A percentile compares a stretch with the other conserved stretches of the same genome.
Conservation (phyloP, 2,888 invertebrate species). For the Lasioglossum morio region DNA sequence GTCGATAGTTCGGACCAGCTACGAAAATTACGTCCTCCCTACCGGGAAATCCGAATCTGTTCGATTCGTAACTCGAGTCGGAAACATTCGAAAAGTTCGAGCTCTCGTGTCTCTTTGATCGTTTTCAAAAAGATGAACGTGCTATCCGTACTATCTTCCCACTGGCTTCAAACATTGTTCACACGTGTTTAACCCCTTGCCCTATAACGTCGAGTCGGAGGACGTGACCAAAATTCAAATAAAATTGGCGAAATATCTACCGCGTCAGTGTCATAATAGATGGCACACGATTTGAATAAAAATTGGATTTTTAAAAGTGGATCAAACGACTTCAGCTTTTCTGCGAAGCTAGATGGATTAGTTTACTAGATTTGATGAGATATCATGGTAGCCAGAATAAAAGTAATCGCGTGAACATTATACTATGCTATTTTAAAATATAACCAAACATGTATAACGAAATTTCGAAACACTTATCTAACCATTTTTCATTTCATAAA, state of each 20-base stretch:
- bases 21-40: conserved; percentile 53
- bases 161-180: background rate
- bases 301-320: background rate
- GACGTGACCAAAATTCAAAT: conserved; percentile 1
- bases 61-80: background rate
- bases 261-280: background rate
- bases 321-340: no score
- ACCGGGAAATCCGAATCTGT: background rate
- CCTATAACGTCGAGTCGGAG: conserved; percentile 2
- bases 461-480: no score
- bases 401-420: no score
- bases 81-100: background rate
- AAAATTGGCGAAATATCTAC: background rate
- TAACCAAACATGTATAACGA: no score
- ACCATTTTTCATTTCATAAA: background rate
- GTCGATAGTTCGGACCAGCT: conserved; percentile 63
- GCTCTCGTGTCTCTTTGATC: background rate
- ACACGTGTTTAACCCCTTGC: background rate
- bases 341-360: no score
- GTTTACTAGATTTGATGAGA: no score
- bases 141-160: background rate
- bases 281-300: no score
- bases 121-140: background rate
- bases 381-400: no score
- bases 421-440: no score